phyloP scores from a whole-genome alignment of 2,888 invertebrate genomes.

The Cybosia mesomella region DNA sequence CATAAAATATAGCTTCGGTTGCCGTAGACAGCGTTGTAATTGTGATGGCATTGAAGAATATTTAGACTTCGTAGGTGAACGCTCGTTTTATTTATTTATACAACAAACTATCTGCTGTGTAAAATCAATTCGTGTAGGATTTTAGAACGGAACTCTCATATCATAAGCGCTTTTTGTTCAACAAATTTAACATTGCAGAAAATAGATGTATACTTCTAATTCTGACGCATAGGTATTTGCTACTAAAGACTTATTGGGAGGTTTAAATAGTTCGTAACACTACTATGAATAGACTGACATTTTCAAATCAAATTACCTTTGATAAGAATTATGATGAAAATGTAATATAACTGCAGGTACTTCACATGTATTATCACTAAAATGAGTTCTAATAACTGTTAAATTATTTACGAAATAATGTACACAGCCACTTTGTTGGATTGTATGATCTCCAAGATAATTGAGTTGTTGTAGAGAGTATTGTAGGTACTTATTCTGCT shows the following conservation, averaged over 20 bases:
- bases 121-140: constrained; percentile 19
- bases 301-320: too few relatives aligned
- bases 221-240: neutral
- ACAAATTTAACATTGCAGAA: neutral
- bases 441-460: neutral
- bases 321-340: too few relatives aligned
- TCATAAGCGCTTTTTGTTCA: constrained; percentile 4
- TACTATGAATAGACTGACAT: too few relatives aligned
- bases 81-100: constrained; percentile 21
- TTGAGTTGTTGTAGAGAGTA: too few relatives aligned
- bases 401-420: neutral
- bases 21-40: constrained; percentile 13
- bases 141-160: constrained; percentile 22
- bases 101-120: constrained; percentile 12
- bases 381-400: neutral
- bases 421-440: too few relatives aligned
- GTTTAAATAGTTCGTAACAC: neutral
- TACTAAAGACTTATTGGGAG: too few relatives aligned
- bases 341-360: too few relatives aligned
- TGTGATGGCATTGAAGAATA: constrained; percentile 25
- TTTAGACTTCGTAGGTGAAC: constrained; percentile 19
- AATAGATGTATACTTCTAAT: neutral
- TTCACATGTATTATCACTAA: neutral
- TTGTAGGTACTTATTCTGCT: neutral
- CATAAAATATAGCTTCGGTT: constrained; percentile 15